phyloP scores from a whole-genome alignment of 2,797 vertebrate genomes.

The Mormyrus hasselquistii region DNA sequence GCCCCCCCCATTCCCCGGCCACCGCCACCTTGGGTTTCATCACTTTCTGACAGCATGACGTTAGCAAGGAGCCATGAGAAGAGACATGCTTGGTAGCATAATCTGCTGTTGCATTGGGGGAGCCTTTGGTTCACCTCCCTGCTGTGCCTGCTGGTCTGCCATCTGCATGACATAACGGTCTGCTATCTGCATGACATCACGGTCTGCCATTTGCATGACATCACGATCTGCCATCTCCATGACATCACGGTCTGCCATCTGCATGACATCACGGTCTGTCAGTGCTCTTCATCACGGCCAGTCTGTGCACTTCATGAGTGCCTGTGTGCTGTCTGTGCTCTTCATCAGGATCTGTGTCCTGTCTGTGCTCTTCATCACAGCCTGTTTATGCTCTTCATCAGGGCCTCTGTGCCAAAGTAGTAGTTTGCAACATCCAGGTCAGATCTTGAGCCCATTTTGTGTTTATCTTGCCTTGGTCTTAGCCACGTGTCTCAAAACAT shows the following conservation, averaged over 20 bases:
- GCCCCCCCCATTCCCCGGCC: not conserved
- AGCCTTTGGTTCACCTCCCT: not conserved
- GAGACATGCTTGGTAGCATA: not conserved
- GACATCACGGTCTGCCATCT: not conserved
- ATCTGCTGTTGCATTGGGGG: not conserved
- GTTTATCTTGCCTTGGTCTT: no score
- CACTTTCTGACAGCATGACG: not conserved
- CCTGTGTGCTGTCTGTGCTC: not conserved
- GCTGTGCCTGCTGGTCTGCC: not conserved
- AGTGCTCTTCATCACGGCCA: not conserved
- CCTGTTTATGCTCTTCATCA: not conserved
- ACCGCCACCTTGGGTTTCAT: not conserved
- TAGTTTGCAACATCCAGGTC: no score
- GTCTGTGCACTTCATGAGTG: no score
- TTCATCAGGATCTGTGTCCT: not conserved
- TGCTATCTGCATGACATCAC: no score
- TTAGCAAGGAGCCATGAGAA: not conserved
- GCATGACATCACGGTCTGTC: not conserved
- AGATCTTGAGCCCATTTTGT: no score
- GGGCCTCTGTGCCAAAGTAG: not conserved
- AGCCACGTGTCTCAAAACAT: no score
- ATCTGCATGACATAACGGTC: not conserved
- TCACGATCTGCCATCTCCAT: not conserved
- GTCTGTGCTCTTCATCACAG: not conserved
- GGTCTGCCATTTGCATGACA: no score